phyloP scores from a whole-genome alignment of 2,888 invertebrate species.

The Acanthosepion esculentum region DNA sequence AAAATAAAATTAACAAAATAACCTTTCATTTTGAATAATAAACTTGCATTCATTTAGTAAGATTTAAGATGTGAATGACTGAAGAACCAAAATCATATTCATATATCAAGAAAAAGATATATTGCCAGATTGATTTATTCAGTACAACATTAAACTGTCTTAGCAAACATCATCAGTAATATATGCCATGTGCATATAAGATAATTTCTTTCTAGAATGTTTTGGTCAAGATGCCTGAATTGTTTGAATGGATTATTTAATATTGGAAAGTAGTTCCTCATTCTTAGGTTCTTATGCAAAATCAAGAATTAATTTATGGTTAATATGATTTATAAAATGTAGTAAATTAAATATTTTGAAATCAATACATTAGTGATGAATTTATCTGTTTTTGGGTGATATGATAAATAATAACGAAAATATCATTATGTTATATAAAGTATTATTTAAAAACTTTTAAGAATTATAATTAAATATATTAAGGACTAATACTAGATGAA shows the following conservation, averaged over 20 bases:
- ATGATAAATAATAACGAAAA: too few relatives aligned
- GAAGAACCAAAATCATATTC: background rate
- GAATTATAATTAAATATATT: background rate
- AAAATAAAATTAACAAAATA: background rate
- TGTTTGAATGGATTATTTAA: background rate
- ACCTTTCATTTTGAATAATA: background rate
- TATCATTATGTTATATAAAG: too few relatives aligned
- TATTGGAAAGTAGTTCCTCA: background rate
- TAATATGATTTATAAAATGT: background rate
- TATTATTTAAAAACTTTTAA: background rate
- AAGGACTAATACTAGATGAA: background rate
- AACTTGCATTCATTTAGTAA: background rate
- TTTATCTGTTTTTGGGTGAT: background rate
- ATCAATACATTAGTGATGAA: background rate
- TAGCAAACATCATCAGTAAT: background rate
- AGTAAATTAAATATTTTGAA: background rate
- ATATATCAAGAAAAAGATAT: background rate
- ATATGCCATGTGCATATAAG: background rate
- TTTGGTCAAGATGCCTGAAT: background rate
- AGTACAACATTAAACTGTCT: background rate
- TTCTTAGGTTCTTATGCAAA: background rate
- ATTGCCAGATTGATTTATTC: background rate
- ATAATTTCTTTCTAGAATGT: background rate
- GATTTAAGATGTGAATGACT: background rate
- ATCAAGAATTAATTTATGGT: background rate